Percentiles rank a stretch among this genome's conserved stretches.
These are phyloP conservation scores for Pocillopora verrucosa DNA, from an alignment of 64 coral and sea anemone genomes.

Conservation along the genomic window DNA sequence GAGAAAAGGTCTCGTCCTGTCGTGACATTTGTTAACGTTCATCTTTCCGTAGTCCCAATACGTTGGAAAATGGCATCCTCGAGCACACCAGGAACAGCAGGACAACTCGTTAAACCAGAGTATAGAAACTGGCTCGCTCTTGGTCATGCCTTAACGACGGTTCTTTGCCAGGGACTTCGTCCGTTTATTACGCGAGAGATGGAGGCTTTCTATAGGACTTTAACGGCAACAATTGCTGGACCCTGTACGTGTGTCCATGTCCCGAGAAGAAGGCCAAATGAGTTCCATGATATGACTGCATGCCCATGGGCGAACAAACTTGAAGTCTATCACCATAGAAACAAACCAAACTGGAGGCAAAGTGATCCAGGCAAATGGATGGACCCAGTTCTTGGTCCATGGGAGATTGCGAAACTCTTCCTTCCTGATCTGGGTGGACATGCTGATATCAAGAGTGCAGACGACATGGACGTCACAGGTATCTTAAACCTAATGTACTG, in stretches of 20 bases:
- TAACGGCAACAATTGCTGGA: not conserved
- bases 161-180: constrained; percentile 14
- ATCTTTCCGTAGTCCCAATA: too few species aligned
- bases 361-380: constrained; percentile 23
- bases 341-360: constrained; percentile 25
- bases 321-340: not conserved
- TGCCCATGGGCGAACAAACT: constrained; percentile 8
- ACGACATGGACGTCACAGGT: constrained; percentile 33
- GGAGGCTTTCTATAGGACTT: not conserved
- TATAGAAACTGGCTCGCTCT: constrained; percentile 15
- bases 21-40: too few species aligned
- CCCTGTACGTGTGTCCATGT: constrained; percentile 19
- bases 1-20: too few species aligned
- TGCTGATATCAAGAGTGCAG: not conserved
- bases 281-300: not conserved
- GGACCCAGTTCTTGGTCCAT: constrained; percentile 4
- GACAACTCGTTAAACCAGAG: not conserved
- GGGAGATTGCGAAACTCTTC: constrained; percentile 77
- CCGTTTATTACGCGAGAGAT: constrained; percentile 2
- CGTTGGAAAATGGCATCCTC: not conserved
- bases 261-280: constrained; percentile 4
- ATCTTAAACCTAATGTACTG: constrained; percentile 61
- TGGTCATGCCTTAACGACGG: constrained; percentile 5
- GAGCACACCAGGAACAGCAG: not conserved
- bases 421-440: constrained; percentile 39